Evolutionary conservation across 2,113 vertebrate species (phyloP).

Genomic region (Zosterops borbonicus): DNA sequence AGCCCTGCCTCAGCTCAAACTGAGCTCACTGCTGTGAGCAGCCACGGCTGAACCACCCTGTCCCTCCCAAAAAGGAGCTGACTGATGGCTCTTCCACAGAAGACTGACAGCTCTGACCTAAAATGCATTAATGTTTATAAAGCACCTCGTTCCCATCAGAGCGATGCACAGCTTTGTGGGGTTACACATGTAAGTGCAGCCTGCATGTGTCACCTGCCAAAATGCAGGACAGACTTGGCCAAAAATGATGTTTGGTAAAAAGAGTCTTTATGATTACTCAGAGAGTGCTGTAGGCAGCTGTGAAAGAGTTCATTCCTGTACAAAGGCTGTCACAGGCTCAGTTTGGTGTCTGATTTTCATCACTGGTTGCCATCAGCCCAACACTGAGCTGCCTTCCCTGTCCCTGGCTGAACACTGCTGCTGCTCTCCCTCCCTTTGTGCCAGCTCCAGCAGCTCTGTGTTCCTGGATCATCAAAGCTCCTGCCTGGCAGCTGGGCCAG

Average conservation of each 20-base stretch:
- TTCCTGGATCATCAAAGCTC: not conserved
- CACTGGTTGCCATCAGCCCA: not conserved
- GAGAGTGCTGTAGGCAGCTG: not conserved
- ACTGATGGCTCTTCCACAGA: not conserved
- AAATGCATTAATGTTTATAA: not conserved
- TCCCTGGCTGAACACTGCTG: accelerated
- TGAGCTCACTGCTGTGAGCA: not conserved
- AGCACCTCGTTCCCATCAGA: not conserved
- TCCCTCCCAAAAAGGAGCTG: not conserved
- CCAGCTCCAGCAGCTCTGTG: not conserved
- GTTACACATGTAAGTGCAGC: not conserved
- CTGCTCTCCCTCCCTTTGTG: not conserved
- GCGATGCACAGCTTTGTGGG: not conserved
- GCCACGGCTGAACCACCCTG: not conserved
- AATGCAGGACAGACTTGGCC: not conserved
- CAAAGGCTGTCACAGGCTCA: not conserved
- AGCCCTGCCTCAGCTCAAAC: not conserved
- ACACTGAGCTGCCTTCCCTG: not conserved
- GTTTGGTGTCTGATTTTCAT: not conserved
- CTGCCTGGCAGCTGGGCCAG: not conserved
- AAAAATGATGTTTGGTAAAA: not conserved
- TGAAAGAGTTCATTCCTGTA: not conserved
- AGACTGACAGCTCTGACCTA: not conserved
- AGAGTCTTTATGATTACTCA: not conserved
- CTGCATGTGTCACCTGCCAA: not conserved